These are phyloP conservation scores for Trichonephila inaurata DNA, from an alignment of 1,140 invertebrate genomes.

Conservation along the genomic window DNA sequence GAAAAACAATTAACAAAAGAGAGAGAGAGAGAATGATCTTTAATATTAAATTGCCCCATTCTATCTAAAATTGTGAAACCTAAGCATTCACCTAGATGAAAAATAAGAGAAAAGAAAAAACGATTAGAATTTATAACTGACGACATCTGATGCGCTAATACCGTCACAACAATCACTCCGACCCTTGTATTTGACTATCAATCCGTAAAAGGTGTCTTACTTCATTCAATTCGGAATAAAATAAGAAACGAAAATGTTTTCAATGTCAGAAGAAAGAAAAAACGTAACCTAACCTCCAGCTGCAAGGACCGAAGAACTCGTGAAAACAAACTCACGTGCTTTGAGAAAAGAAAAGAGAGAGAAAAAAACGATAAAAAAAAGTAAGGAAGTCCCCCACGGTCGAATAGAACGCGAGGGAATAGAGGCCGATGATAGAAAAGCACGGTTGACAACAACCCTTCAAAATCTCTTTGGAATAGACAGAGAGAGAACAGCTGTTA, in stretches of 20 bases:
- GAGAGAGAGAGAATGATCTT: too few species aligned
- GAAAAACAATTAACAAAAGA: too few species aligned
- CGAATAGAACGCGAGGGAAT: neutral
- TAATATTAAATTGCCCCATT: too few species aligned
- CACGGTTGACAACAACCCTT: neutral
- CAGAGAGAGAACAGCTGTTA: neutral
- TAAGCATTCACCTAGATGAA: too few species aligned
- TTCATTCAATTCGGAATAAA: neutral
- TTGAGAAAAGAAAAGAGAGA: neutral
- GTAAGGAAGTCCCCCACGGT: neutral
- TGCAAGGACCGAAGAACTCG: neutral
- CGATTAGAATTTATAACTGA: too few species aligned
- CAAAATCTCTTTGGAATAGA: neutral
- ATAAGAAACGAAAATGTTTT: neutral
- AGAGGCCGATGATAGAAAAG: too few species aligned
- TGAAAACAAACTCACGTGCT: constrained; percentile 12
- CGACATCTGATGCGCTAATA: too few species aligned
- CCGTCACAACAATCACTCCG: too few species aligned
- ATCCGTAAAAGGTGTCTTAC: neutral
- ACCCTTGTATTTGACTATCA: too few species aligned
- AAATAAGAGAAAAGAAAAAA: too few species aligned
- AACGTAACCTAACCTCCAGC: neutral
- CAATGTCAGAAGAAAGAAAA: neutral
- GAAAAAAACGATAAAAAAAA: neutral
- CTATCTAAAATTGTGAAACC: too few species aligned